Evolutionary conservation across 2,113 vertebrate genomes (phyloP), one percentile per base, ranked within the genome.

Genomic region (Lampris megalopsis): DNA sequence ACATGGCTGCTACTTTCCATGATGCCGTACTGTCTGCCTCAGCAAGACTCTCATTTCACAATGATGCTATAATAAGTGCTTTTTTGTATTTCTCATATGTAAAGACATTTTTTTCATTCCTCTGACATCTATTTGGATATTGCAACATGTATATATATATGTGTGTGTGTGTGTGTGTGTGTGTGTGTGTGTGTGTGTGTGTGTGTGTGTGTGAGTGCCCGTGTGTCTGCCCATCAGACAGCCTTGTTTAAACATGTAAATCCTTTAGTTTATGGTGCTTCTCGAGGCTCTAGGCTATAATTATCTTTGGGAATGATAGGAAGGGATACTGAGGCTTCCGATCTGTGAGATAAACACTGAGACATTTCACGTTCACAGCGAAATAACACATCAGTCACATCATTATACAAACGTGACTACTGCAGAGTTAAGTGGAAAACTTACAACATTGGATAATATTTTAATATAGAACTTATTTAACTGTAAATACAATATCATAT

Each of bases 271-370:
- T 47, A 42, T 9, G 9, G 35, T 72, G 52, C 64, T 68, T 74
- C 75, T 75, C 9, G 60, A 53, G 57, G 58, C 67, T 58, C 11
- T 10, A 13, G 48, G 50, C 71, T 89, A 68, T 86, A 89, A 82
- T 86, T 80, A 86, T 49, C 58, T 8, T 42, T 70, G 61, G 62
- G 62, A 54, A 50, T 59, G 70, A 74, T 40, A 73, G 68, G 69
- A 54, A 57, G 43, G 52, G 43, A 72, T 10, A 64, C 49, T 68
- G 0, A 1, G 56, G 43, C 70, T 71, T 74, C 45, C 52, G 77
- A 65, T 77, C 9, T 40, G 50, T 10, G 6, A 56, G 24, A 52
- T 59, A 75, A 71, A 76, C 70, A 64, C 54, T 38, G 61, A 71
- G 11, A n/a, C 38, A 66, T 54, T 82, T 80, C 36, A 70, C 75